Evolutionary conservation across 2,113 vertebrate species (phyloP), one percentile per base, ranked within the genome.

Genomic region (Cyanoramphus novaezelandiae): DNA sequence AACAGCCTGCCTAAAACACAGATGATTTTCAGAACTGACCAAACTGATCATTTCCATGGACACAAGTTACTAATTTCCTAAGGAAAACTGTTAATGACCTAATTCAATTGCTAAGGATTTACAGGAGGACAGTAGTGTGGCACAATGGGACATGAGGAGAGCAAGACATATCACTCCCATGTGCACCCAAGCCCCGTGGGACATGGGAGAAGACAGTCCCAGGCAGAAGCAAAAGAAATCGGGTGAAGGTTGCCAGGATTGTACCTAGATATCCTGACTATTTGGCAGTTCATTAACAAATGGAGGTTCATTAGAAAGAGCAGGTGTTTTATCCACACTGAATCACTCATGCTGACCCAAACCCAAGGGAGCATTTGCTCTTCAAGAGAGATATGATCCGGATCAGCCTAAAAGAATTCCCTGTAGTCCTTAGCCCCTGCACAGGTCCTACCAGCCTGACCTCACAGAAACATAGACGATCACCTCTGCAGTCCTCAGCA

Each of bases 231-330:
- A 75, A 90, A 94, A 94, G 46, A 80, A 93, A 80, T 63, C 85
- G 68, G 52, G 69, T 79, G 64, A 92, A 86, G 67, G 59, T 90
- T 93, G 79, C 88, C 79, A 64, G 76, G 79, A 94, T 74, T 94
- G 85, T 81, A 71, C 64, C 13, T 62, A 70, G 85, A 88, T 81
- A 93, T 16, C 2, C 13, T 70, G 35, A 37, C 33, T 86, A 39
- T 59, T 86, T 70, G 7, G 8, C 60, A 88, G 55, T 77, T 93
- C 43, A 23, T 74, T 88, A 88, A 59, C 82, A 93, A 91, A 91
- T 71, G 5, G 55, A 91, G 60, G 41, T 86, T 95, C 91, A 81
- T 88, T 92, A 81, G 50, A 44, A 88, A 76, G 77, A 67, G 21
- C 46, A 88, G 27, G 18, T 53, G 24, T 11, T 27, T 80, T 62